These are phyloP conservation scores for Saccopteryx bilineata DNA, from an alignment of 2,113 vertebrate genomes.

Conservation along the genomic window DNA sequence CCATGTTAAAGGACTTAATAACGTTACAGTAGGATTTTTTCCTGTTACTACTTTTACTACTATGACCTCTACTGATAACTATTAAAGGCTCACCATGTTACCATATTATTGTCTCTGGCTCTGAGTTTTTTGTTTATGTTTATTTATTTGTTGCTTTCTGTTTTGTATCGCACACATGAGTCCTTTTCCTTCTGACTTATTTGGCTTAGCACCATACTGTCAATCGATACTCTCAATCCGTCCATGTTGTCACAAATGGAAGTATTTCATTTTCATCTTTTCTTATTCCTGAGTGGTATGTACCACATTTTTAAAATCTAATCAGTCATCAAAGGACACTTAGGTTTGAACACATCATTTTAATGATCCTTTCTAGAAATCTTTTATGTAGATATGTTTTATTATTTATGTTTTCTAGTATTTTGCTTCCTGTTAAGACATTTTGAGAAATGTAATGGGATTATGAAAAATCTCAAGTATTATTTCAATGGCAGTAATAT, in stretches of 20 bases:
- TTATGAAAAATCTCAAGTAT: constrained; percentile 7
- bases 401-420: constrained; percentile 40
- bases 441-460: constrained; percentile 1
- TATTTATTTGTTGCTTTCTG: not conserved
- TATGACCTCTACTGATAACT: not conserved
- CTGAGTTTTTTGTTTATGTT: not conserved
- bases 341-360: not conserved
- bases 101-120: not conserved
- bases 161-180: not conserved
- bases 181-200: not conserved
- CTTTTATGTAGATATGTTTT: constrained; percentile 17
- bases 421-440: constrained; percentile 36
- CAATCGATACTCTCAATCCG: not conserved
- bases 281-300: not conserved
- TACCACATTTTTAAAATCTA: not conserved
- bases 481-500: constrained; percentile 51
- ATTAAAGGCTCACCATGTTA: not conserved
- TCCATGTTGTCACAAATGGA: not conserved
- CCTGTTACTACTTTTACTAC: not conserved
- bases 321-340: not conserved
- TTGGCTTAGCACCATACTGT: not conserved
- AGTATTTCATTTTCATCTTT: not conserved
- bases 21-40: not conserved
- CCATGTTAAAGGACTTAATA: not conserved
- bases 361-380: not conserved